Base-by-base conservation (phyloP, 2,797 vertebrate genomes). In the Chiroxiphia lanceolata region DNA sequence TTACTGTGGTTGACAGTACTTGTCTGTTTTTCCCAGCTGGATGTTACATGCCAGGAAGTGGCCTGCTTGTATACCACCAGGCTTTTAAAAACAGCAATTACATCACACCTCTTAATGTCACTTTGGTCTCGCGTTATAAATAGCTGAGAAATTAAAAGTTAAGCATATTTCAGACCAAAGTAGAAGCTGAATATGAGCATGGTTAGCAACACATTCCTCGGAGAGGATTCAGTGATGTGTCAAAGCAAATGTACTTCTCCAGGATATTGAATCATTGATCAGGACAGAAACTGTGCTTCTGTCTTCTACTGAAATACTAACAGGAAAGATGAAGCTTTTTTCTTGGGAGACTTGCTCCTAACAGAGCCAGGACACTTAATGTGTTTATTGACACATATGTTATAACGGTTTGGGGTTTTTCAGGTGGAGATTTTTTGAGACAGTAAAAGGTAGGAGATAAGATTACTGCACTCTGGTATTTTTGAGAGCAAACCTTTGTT, bases 61-160 rank as follows among this genome's bases (percentile, higher is more conserved):
- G 50, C 27, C 71, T 80, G 56, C 48, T 67, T 83, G 31, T 61
- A 42, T 61, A 88, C 53, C 53, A 75, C 72, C 29, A 36, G 1
- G 0, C 44, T 59, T 87, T 81, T 85, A 93, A 95, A 91, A 92
- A 38, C 53, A 90, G 53, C 34, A 68, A 25, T 77, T 81, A 42
- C 29, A 63, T 90, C 61, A 72, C 26, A 15, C 34, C 56, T 83
- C 36, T 83, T 93, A 85, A 80, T 71, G 68, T 80, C 20, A 10
- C 61, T 77, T 87, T 3, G 3, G 61, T 77, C 65, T 79, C 3
- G 1, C 20, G 3, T 87, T 88, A 64, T 88, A 90, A 86, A 68
- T 86, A 61, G 34, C 40, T 61, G 79, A 86, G 84, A 90, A 94
- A 89, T 83, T 53, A 70, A 56, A 90, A 91, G 48, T 85, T 86